These are phyloP conservation scores for Psettodes erumei DNA, from an alignment of 2,113 vertebrate species.

Conservation along the genomic window DNA sequence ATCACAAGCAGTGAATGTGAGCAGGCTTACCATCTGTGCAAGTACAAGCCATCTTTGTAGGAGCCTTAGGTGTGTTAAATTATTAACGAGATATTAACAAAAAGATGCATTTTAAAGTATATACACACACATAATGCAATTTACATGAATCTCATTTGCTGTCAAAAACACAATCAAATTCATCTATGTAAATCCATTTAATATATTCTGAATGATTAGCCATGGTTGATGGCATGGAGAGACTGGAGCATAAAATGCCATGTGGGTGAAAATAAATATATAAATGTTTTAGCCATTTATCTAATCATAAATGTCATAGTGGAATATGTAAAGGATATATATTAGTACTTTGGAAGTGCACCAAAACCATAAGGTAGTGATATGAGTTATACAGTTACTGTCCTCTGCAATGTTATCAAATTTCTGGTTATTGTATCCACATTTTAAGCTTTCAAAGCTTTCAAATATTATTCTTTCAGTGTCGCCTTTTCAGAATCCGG, in stretches of 20 bases:
- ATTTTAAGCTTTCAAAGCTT: slow-evolving; percentile 4
- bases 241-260: slow-evolving; percentile 13
- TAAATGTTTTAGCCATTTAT: not conserved
- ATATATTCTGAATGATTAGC: slow-evolving; percentile 3
- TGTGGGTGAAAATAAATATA: not conserved
- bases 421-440: not conserved
- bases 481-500: not conserved
- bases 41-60: slow-evolving; percentile 4
- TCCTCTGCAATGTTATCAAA: not conserved
- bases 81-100: too few species aligned
- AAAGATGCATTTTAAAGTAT: slow-evolving; percentile 3
- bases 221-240: not conserved
- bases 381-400: too few species aligned
- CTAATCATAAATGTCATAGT: not conserved
- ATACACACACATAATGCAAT: not conserved
- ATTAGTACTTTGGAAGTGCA: not conserved
- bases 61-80: not conserved
- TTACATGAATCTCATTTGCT: slow-evolving; percentile 11
- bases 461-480: not conserved
- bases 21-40: not conserved
- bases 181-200: slow-evolving; percentile 29
- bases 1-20: not conserved
- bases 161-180: slow-evolving; percentile 8
- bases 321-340: slow-evolving; percentile 3
- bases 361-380: not conserved